Conservation (phyloP, 2,113 vertebrate species). For the Ascaphus truei region DNA sequence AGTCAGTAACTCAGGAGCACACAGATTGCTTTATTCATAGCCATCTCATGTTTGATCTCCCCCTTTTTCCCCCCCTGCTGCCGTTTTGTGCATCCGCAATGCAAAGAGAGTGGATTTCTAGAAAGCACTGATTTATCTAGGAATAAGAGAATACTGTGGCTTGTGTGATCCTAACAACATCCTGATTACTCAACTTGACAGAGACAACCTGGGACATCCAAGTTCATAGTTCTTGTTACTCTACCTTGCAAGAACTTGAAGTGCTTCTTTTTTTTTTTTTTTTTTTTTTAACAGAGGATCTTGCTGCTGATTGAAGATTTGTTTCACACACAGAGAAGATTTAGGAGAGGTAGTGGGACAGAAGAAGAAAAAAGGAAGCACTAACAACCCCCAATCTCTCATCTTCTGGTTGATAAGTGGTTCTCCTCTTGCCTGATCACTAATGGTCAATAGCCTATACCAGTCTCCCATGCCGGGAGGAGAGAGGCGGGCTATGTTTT, state of each 20-base stretch:
- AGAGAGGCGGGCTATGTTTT: neutral
- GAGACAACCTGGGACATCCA: neutral
- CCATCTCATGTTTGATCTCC: neutral
- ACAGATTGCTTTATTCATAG: slow-evolving; percentile 12
- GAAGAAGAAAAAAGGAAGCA: no score
- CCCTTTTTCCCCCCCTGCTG: neutral
- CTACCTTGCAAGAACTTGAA: neutral
- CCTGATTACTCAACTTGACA: neutral
- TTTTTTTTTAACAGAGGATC: neutral
- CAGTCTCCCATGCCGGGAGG: neutral
- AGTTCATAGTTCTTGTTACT: neutral
- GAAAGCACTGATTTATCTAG: neutral
- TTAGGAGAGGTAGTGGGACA: no score
- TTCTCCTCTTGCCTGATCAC: neutral
- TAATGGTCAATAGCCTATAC: neutral
- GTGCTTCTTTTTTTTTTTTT: neutral
- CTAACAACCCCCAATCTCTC: no score
- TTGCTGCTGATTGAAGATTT: neutral
- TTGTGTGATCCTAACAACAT: neutral
- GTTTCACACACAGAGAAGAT: no score
- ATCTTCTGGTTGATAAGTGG: neutral
- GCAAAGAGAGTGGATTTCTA: neutral
- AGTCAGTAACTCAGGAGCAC: neutral
- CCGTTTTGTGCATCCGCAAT: neutral
- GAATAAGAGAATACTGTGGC: neutral